Conservation (phyloP, 2,797 vertebrate species). For the Sebastes matsubarae region DNA sequence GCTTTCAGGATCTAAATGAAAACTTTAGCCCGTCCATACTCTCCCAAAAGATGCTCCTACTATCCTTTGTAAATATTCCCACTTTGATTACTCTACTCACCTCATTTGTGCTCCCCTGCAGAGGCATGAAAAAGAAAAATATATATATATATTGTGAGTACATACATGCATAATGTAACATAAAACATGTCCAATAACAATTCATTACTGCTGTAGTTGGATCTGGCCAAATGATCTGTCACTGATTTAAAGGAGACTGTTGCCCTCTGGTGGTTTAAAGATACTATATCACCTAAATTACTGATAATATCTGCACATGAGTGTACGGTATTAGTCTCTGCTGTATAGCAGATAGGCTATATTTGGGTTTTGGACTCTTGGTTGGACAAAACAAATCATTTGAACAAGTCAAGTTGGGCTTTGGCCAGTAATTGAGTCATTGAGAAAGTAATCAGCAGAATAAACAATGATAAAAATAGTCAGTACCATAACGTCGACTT, state of each 20-base stretch:
- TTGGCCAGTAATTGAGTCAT: too few relatives aligned
- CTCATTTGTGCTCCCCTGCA: slow-evolving; percentile 98
- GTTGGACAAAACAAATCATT: not conserved
- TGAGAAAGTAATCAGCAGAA: not conserved
- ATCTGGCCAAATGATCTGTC: not conserved
- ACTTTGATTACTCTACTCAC: slow-evolving; percentile 79
- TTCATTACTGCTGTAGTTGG: not conserved
- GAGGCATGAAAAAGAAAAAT: slow-evolving; percentile 70
- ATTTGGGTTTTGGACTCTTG: not conserved
- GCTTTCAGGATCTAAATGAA: not conserved
- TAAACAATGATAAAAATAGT: not conserved
- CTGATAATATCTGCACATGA: not conserved
- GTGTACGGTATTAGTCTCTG: not conserved
- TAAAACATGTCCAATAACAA: not conserved
- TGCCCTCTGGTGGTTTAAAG: slow-evolving; percentile 56
- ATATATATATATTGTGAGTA: slow-evolving; percentile 27
- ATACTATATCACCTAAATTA: not conserved
- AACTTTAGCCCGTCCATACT: accelerated
- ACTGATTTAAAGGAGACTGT: not conserved
- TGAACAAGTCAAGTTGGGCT: not conserved
- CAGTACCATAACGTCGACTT: not conserved
- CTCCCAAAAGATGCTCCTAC: not conserved
- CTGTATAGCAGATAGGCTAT: not conserved
- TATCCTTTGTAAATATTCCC: not conserved
- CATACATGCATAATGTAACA: not conserved